Base-by-base conservation (phyloP, 2,888 invertebrate species). In the Caenorhabditis parvicauda region DNA sequence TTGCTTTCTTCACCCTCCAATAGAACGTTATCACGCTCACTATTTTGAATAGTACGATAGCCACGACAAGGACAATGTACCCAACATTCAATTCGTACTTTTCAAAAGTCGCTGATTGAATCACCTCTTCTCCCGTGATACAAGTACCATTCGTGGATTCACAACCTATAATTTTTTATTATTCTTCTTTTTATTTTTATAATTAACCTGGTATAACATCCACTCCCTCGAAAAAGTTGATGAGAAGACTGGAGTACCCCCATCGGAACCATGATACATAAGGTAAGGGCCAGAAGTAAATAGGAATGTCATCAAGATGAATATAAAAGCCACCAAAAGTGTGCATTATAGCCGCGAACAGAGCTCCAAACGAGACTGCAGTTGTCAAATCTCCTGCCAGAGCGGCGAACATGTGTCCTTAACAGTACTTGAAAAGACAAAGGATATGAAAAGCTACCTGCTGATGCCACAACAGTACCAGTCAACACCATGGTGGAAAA, bases 251-350 rank as follows among this genome's bases (percentile, higher is more conserved):
- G n/a, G n/a, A n/a, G n/a, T n/a, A 81, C 17, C 74, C 59, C 54
- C 80, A 82, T 48, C 76, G 72, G 59, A 81, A 77, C 81, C 80
- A 82, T 5, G 82, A 82, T 7, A 82, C n/a, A 59, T 79, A 81
- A 55, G 80, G 64, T 22, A 80, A 44, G 72, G 79, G 80, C 28
- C 69, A 21, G 47, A 82, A 76, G 53, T 77, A 82, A 5, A 58
- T 57, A 0, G 80, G 81, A 17, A 81, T 66, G 3, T 77, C 27
- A 21, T 59, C 51, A 27, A 49, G 57, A 27, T 27, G 47, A 39
- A 59, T 64, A 42, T 58, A 35, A 19, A 62, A 82, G 88, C 90
- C 85, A 92, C 93, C 2, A 90, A 89, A 12, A 91, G 63, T 51
- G 55, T 65, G 54, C 24, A 68, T 43, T n/a, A 64, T 64, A 19